Conservation (phyloP, 2,113 vertebrate species). For the Cebus imitator region DNA sequence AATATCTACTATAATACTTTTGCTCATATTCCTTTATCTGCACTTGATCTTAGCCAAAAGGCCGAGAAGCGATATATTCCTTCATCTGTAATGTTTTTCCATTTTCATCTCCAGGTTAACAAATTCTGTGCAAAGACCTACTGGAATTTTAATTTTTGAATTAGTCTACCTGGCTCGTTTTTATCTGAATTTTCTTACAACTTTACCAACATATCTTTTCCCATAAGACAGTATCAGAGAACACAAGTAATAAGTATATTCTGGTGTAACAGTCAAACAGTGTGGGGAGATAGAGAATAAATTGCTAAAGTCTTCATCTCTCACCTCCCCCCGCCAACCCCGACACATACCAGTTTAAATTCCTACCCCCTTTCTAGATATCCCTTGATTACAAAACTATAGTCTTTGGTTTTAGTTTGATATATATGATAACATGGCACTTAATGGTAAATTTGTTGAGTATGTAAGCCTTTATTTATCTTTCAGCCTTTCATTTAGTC, state of each 20-base stretch:
- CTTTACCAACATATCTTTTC: background rate
- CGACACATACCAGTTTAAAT: background rate
- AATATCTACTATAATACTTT: background rate
- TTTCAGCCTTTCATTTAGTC: background rate
- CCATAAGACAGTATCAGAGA: background rate
- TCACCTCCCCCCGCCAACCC: background rate
- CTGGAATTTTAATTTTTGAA: background rate
- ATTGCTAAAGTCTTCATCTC: background rate
- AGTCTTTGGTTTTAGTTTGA: slow-evolving; percentile 37
- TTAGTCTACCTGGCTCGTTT: background rate
- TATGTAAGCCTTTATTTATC: background rate
- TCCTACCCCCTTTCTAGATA: background rate
- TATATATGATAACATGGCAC: background rate
- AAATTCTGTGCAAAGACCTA: background rate
- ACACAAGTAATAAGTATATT: background rate
- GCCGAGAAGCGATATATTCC: background rate
- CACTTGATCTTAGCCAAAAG: too few species aligned
- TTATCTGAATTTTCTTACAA: background rate
- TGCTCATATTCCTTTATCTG: background rate
- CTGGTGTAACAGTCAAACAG: background rate
- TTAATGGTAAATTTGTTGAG: background rate
- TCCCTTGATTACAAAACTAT: background rate
- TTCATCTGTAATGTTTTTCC: background rate
- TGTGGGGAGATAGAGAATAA: background rate
- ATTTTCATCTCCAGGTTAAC: background rate